phyloP scores from a whole-genome alignment of 2,797 vertebrate genomes.

The Austrolebias charrua region DNA sequence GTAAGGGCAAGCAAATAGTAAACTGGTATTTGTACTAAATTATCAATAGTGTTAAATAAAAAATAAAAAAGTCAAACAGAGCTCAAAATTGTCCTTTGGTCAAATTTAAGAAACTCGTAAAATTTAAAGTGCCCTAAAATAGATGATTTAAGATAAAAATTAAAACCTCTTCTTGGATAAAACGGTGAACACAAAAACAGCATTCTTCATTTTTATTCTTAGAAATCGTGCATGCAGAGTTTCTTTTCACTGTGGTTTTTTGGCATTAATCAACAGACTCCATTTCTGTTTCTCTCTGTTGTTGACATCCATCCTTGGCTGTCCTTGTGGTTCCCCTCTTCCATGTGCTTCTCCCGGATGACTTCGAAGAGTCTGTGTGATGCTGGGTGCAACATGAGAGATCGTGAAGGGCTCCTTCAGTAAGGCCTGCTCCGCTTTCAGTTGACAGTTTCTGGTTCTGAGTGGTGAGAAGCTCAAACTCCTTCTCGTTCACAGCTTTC shows the following conservation, averaged over 20 bases:
- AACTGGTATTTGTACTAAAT: too few relatives aligned
- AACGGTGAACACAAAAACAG: background rate
- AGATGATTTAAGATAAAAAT: background rate
- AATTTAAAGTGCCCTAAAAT: too few relatives aligned
- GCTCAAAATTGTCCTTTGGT: too few relatives aligned
- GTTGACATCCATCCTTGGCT: constrained; percentile 53
- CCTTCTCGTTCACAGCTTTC: constrained; percentile 94
- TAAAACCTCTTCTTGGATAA: constrained; percentile 1
- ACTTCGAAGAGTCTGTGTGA: constrained; percentile 57
- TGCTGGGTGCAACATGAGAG: constrained; percentile 65
- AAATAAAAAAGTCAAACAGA: too few relatives aligned
- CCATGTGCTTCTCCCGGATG: constrained; percentile 32
- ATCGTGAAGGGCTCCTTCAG: constrained; percentile 72
- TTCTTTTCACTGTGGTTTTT: background rate
- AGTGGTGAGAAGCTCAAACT: constrained; percentile 87
- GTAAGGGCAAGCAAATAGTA: too few relatives aligned
- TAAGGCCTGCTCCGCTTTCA: constrained; percentile 16
- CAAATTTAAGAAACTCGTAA: too few relatives aligned
- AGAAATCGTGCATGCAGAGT: constrained; percentile 32
- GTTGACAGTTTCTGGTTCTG: constrained; percentile 83
- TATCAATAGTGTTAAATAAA: too few relatives aligned
- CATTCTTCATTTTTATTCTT: constrained; percentile 59
- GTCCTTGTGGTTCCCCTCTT: constrained; percentile 33
- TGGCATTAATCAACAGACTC: constrained; percentile 74
- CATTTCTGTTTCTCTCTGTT: constrained; percentile 74